Base-by-base conservation (phyloP, 2,888 invertebrate species). In the Philonicus albiceps region DNA sequence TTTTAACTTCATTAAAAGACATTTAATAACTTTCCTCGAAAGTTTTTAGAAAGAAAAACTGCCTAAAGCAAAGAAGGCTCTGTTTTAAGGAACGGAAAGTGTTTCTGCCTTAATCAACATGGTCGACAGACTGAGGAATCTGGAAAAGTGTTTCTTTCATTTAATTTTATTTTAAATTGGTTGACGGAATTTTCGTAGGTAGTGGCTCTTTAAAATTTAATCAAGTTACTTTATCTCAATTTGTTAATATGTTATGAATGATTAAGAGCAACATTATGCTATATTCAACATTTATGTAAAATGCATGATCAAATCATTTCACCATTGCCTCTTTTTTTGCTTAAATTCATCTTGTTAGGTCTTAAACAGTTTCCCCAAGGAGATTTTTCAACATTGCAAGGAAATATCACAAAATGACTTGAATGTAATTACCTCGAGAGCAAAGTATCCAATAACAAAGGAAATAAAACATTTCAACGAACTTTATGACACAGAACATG, bases 401-500 rank as follows among this genome's bases (percentile, higher is more conserved):
- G 37, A 31, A 75, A 31, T 75, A 75, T 75, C 75, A 19, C 75
- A 75, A 75, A 64, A 64, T 27, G 22, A 64, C 64, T 64, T 22
- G 80, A 80, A 49, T 80, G 80, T 80, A 80, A 80, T 80, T 80
- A 80, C 80, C 27, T 53, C 30, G 13, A 19, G 22, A 64, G n/a
- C 53, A 22, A 80, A 80, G 80, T 80, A 80, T 34, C 80, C 80
- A 80, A 43, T 49, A 30, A 53, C 30, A 30, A 22, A 27, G 40
- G 53, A 27, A 80, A 80, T 80, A 80, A 80, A 80, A 53, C 80
- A 80, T 53, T 53, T 53, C 80, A 53, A 11, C 49, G 80, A 64
- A 64, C 64, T 80, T 80, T 80, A 80, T 80, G 80, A 80, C 53
- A 80, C 80, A 80, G 43, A 80, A 80, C 80, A 34, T 53, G 43